Evolutionary conservation across 2,797 vertebrate species (phyloP).

Genomic region (Garrulus glandarius): DNA sequence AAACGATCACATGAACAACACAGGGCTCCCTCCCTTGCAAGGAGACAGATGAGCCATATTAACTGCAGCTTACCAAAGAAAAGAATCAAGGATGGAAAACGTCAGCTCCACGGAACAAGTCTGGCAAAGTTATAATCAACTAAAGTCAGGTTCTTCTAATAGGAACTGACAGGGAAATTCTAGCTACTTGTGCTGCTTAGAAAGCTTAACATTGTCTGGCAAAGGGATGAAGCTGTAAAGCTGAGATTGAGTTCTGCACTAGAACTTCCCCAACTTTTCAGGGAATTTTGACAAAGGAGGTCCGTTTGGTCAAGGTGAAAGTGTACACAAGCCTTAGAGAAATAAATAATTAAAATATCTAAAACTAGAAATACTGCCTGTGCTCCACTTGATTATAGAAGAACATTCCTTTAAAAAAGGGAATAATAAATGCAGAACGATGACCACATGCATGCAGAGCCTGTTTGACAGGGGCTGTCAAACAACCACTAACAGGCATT

Average conservation of each 20-base stretch:
- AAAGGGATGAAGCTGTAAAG: not conserved
- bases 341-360: not conserved
- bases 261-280: not conserved
- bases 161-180: slow-evolving; percentile 55
- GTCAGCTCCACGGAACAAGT: not conserved
- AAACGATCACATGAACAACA: not conserved
- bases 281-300: not conserved
- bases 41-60: not conserved
- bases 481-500: not conserved
- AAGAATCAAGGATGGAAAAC: slow-evolving; percentile 9
- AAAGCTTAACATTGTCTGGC: not conserved
- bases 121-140: slow-evolving; percentile 43
- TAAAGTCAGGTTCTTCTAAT: slow-evolving; percentile 32
- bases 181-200: slow-evolving; percentile 37
- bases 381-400: not conserved
- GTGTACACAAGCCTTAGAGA: not conserved
- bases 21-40: not conserved
- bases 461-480: not conserved
- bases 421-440: not conserved
- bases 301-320: not conserved
- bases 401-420: not conserved
- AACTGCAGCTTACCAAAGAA: not conserved
- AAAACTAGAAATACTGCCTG: not conserved
- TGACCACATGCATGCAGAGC: not conserved
- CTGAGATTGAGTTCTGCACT: not conserved